Evolutionary conservation across 2,888 invertebrate genomes (phyloP), one percentile per base, ranked within the genome.

Genomic region (Ectemnius lituratus): DNA sequence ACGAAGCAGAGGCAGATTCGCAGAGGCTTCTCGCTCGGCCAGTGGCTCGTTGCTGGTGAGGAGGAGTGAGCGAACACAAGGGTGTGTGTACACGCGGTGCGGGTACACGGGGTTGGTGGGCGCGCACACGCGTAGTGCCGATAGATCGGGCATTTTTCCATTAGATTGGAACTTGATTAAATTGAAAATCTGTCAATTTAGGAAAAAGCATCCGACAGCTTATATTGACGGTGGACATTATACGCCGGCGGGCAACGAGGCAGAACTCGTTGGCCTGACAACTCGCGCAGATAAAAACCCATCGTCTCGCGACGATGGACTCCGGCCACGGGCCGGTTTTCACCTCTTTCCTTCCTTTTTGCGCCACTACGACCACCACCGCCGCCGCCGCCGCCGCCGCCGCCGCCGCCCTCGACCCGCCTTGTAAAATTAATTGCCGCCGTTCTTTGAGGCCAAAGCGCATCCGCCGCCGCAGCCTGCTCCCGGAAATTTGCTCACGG

Each of bases 171-270:
- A 87, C 88, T 90, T 88, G 90, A 90, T 90, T 89, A 88, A 89
- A 90, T 90, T 89, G 90, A 90, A 89, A 90, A 90, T 90, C 90
- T 89, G 90, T 90, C 90, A 90, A 89, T 90, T 90, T 89, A 86
- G 88, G 87, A 88, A 89, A 89, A 88, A 88, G 87, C 88, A 87
- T 88, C 88, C 86, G 88, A 88, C 88, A 87, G 88, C 85, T 89
- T 88, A 89, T 89, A 89, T 90, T 85, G 90, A 89, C 87, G 87
- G 86, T 86, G 84, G 85, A 87, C 88, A 88, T 89, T 88, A 89
- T 87, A 88, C 83, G 83, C 85, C 73, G 71, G 76, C 82, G 85
- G 80, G 82, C 86, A 81, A 84, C 84, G 83, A 85, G 83, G 81
- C 84, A 82, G 82, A 86, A 85, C 82, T 88, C 86, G 84, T 84